Percentiles rank a stretch among this genome's conserved stretches.
These are phyloP conservation scores for Sebastiscus tertius DNA, from an alignment of 2,797 vertebrate species.

Conservation along the genomic window DNA sequence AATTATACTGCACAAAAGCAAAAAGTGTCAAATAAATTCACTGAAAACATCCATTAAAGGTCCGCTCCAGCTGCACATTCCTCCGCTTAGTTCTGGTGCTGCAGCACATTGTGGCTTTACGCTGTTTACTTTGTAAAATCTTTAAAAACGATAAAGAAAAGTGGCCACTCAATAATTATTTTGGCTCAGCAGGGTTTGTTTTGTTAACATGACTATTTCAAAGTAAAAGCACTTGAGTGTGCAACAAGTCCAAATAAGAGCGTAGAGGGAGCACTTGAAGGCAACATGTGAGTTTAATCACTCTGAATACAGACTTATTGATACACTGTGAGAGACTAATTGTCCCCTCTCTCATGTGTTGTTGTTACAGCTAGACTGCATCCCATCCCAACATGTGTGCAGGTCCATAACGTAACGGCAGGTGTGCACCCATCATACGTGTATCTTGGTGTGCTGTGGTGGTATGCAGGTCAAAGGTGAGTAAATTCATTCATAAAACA, in stretches of 20 bases:
- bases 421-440: not conserved
- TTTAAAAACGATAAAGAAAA: not conserved
- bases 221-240: conserved; percentile 27
- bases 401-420: not conserved
- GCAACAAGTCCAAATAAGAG: conserved; percentile 17
- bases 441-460: not conserved
- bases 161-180: not conserved
- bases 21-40: not conserved
- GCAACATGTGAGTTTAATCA: not conserved
- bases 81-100: not conserved
- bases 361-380: not conserved
- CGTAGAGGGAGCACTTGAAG: not conserved
- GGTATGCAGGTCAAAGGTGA: not conserved
- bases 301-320: not conserved
- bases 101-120: not conserved
- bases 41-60: not conserved
- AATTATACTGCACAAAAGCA: not conserved
- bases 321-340: not conserved
- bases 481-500: not conserved
- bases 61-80: not conserved
- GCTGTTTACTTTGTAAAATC: not conserved
- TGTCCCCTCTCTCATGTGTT: not conserved
- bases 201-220: not conserved
- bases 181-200: conserved; percentile 8
- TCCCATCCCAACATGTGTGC: conserved; percentile 3